Percentiles rank a stretch among this genome's conserved stretches.
Evolutionary conservation across 2,113 vertebrate genomes (phyloP).

Genomic region (Lonchura striata): DNA sequence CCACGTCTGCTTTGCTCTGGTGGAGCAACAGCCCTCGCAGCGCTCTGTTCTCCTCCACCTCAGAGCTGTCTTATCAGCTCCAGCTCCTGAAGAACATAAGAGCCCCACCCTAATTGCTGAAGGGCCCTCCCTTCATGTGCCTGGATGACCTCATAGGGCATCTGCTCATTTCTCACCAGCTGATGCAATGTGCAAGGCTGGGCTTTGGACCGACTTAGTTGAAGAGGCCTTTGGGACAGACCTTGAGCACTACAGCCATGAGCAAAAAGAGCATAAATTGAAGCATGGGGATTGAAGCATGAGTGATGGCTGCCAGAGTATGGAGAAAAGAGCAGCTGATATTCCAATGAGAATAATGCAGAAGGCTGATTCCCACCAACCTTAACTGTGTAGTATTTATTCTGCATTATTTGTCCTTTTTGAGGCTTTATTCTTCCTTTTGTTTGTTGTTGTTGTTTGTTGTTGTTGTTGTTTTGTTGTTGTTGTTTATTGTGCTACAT

Average conservation of each 20-base stretch:
- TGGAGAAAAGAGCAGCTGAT: not conserved
- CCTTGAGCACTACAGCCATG: not conserved
- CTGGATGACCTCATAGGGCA: not conserved
- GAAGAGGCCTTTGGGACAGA: not conserved
- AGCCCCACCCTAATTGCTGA: not conserved
- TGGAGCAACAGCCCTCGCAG: not conserved
- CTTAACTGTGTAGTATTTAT: not conserved
- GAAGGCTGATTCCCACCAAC: not conserved
- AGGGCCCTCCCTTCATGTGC: not conserved
- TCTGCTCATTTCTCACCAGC: not conserved
- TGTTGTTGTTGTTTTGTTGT: not conserved
- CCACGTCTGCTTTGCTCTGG: not conserved
- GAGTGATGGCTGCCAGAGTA: not conserved
- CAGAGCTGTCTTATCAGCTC: not conserved
- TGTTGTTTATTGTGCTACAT: not conserved
- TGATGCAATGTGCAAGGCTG: not conserved
- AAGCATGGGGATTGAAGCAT: not conserved
- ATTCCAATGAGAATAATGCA: not conserved
- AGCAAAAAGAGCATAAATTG: not conserved
- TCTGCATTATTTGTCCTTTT: not conserved
- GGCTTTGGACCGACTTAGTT: not conserved
- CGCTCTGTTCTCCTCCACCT: rapidly evolving
- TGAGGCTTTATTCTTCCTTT: not conserved
- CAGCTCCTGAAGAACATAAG: not conserved
- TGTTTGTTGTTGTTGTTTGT: not conserved